Percentiles rank a stretch among this genome's conserved stretches.
Conservation (phyloP, 1,140 invertebrate genomes). For the Drosophila ogumai region DNA sequence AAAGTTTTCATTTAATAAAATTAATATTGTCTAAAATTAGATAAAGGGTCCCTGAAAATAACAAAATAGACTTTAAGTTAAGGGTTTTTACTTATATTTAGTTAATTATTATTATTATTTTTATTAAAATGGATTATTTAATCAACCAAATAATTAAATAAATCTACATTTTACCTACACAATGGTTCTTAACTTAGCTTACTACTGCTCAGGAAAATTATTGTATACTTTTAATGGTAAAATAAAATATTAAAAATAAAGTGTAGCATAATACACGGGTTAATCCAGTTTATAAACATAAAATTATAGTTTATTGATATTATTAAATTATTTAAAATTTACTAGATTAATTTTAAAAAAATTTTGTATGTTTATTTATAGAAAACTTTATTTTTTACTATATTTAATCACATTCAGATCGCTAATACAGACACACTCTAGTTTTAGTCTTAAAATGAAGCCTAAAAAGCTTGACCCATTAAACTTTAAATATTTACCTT, state of each 20-base stretch:
- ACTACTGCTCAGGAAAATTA: no score
- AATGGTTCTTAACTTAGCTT: background rate
- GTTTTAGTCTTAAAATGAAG: no score
- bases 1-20: no score
- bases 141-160: background rate
- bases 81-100: no score
- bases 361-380: background rate
- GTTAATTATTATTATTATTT: no score
- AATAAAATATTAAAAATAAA: background rate
- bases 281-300: background rate
- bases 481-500: background rate
- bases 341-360: background rate
- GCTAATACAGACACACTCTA: no score
- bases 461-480: background rate
- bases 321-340: background rate
- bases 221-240: conserved; percentile 1
- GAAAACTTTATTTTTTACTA: background rate
- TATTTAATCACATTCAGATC: no score
- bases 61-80: no score
- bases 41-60: no score
- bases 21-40: no score
- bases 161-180: background rate
- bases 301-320: background rate
- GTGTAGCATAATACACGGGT: background rate
- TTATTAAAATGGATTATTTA: no score